Conservation (phyloP, 2,797 vertebrate genomes). For the Anabas testudineus region DNA sequence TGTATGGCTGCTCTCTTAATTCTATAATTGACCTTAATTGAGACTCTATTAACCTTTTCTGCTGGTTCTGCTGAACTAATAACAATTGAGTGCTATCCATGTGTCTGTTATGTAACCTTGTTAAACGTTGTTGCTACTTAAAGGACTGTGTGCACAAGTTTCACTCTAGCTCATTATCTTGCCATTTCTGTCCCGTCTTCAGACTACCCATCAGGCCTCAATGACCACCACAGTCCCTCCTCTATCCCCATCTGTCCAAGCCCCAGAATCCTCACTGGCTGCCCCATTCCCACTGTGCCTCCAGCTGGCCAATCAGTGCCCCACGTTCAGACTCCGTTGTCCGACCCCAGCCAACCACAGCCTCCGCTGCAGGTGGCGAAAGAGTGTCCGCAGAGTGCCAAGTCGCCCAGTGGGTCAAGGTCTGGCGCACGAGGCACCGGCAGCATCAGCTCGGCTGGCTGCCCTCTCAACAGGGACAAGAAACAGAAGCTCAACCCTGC, state of each 20-base stretch:
- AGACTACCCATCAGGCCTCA: conserved; percentile 89
- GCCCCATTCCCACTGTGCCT: conserved; percentile 94
- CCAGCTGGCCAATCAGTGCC: conserved; percentile 94
- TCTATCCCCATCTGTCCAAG: conserved; percentile 90
- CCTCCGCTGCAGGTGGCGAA: conserved; percentile 88
- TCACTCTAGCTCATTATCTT: conserved; percentile 25
- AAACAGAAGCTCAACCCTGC: conserved; percentile 88
- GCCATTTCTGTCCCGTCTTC: conserved; percentile 36
- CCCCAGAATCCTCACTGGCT: conserved; percentile 93
- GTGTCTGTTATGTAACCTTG: conserved; percentile 40
- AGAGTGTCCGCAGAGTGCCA: conserved; percentile 95
- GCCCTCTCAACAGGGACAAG: conserved; percentile 88
- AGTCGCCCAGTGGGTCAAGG: conserved; percentile 93
- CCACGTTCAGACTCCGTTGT: conserved; percentile 91
- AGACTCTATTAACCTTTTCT: conserved; percentile 54
- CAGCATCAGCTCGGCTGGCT: conserved; percentile 79
- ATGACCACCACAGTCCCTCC: conserved; percentile 91
- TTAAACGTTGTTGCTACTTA: conserved; percentile 40
- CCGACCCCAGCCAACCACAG: conserved; percentile 89
- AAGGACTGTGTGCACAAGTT: conserved; percentile 10
- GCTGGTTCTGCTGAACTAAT: conserved; percentile 56
- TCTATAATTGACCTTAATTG: conserved; percentile 65
- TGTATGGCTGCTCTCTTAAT: conserved; percentile 27
- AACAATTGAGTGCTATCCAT: conserved; percentile 26
- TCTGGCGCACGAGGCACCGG: conserved; percentile 85